phyloP scores from a whole-genome alignment of 2,113 vertebrate genomes.

The Aleadryas rufinucha region DNA sequence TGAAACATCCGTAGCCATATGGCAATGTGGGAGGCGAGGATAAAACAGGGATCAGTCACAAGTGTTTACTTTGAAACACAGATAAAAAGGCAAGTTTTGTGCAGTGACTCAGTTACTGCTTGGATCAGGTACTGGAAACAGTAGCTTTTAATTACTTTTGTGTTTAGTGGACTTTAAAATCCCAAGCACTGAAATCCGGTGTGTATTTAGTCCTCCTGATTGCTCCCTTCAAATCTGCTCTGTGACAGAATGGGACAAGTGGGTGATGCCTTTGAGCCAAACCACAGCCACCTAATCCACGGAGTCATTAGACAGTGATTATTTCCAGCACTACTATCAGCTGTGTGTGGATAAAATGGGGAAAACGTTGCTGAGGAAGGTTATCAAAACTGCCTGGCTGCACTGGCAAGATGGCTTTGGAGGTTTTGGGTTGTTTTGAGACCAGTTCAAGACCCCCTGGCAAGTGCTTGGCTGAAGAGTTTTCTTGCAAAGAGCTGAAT shows the following conservation, averaged over 20 bases:
- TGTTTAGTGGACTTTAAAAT: conserved; percentile 34
- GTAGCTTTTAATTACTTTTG: conserved; percentile 17
- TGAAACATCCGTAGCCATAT: conserved; percentile 56
- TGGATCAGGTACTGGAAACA: conserved; percentile 30
- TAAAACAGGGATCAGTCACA: conserved; percentile 59
- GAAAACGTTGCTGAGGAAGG: not conserved
- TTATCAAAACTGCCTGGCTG: not conserved
- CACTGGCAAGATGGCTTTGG: not conserved
- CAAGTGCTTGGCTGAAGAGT: accelerated
- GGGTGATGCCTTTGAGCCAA: not conserved
- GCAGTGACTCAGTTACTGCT: not conserved
- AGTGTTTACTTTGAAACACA: conserved; percentile 56
- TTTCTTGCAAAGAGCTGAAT: not conserved
- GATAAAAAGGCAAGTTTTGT: conserved; percentile 37
- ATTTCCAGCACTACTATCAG: not conserved
- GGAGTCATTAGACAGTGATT: accelerated
- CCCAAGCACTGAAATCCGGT: not conserved
- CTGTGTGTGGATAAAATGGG: not conserved
- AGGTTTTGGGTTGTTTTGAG: not conserved
- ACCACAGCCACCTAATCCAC: not conserved
- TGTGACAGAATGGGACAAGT: accelerated
- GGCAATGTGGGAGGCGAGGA: conserved; percentile 57
- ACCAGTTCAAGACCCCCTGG: not conserved
- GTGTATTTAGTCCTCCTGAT: not conserved
- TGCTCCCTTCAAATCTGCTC: not conserved